Evolutionary conservation across 2,888 invertebrate species (phyloP).

Genomic region (Microdon myrmicae): DNA sequence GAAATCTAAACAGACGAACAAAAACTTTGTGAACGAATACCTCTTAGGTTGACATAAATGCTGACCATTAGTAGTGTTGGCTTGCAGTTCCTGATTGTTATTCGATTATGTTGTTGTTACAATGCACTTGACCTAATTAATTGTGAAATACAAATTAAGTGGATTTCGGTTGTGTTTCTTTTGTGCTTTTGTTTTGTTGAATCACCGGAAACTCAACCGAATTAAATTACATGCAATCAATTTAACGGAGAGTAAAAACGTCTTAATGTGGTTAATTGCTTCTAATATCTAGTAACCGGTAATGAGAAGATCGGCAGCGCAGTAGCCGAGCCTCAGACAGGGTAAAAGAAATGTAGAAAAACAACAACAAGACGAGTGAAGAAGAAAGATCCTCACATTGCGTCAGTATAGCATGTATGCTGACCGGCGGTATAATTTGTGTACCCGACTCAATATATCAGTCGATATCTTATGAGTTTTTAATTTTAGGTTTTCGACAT

Average conservation of each 20-base stretch:
- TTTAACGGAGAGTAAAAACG: conserved; percentile 50
- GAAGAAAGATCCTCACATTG: not conserved
- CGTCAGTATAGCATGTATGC: conserved; percentile 12
- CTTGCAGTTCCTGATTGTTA: conserved; percentile 39
- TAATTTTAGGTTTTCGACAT: conserved; percentile 64
- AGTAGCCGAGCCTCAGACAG: not conserved
- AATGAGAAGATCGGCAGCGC: not conserved
- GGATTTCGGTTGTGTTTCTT: conserved; percentile 1
- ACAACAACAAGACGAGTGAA: not conserved
- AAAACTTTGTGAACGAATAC: too few species aligned
- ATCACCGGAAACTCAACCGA: conserved; percentile 44
- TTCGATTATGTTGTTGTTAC: conserved; percentile 9
- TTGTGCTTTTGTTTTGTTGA: conserved; percentile 9
- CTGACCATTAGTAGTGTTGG: conserved; percentile 20
- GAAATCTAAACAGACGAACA: conserved; percentile 15
- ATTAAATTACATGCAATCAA: conserved; percentile 51
- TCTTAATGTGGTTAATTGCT: conserved; percentile 50
- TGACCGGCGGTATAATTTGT: conserved; percentile 60
- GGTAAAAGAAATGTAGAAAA: conserved; percentile 9
- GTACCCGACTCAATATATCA: conserved; percentile 66
- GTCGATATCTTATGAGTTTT: conserved; percentile 68
- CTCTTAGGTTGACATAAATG: conserved; percentile 41
- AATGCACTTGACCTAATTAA: conserved; percentile 48
- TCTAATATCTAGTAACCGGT: conserved; percentile 46
- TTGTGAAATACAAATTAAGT: conserved; percentile 39